phyloP scores from a whole-genome alignment of 2,888 invertebrate genomes.

The Eilema caniola region DNA sequence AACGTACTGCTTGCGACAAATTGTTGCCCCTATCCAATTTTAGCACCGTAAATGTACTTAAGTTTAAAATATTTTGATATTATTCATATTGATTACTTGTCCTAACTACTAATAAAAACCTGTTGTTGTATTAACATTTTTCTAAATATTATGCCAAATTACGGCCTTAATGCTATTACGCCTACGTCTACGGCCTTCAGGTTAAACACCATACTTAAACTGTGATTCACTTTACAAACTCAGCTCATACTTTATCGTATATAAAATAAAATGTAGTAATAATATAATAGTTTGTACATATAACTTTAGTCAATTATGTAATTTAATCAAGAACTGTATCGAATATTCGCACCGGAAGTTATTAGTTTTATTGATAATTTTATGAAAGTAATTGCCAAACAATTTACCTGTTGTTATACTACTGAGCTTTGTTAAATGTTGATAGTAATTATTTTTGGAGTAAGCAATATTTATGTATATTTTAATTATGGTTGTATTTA shows the following conservation, averaged over 20 bases:
- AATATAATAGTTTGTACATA: slow-evolving; percentile 62
- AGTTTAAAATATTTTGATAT: slow-evolving; percentile 67
- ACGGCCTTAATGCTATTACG: slow-evolving; percentile 69
- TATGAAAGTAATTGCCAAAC: slow-evolving; percentile 48
- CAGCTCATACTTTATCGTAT: slow-evolving; percentile 65
- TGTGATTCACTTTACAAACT: slow-evolving; percentile 84
- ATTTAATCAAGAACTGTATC: slow-evolving; percentile 53
- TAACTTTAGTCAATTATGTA: slow-evolving; percentile 67
- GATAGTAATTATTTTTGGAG: not conserved
- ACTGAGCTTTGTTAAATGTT: slow-evolving; percentile 28
- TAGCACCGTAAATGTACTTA: slow-evolving; percentile 74
- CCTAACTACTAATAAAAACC: slow-evolving; percentile 56
- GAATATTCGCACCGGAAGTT: slow-evolving; percentile 63
- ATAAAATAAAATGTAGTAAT: slow-evolving; percentile 50
- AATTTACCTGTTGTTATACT: slow-evolving; percentile 50
- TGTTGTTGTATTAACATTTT: slow-evolving; percentile 64
- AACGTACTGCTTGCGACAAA: slow-evolving; percentile 46
- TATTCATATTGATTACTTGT: slow-evolving; percentile 54
- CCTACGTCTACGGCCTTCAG: slow-evolving; percentile 74
- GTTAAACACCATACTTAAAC: slow-evolving; percentile 77
- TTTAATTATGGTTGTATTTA: slow-evolving; percentile 4
- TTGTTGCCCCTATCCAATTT: slow-evolving; percentile 39
- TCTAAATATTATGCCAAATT: slow-evolving; percentile 60
- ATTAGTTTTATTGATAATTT: slow-evolving; percentile 54
- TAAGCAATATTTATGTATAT: not conserved